A percentile compares a stretch with the other conserved stretches of the same genome.
These are phyloP conservation scores for Plebejus argus DNA, from an alignment of 2,888 invertebrate species.

Conservation along the genomic window DNA sequence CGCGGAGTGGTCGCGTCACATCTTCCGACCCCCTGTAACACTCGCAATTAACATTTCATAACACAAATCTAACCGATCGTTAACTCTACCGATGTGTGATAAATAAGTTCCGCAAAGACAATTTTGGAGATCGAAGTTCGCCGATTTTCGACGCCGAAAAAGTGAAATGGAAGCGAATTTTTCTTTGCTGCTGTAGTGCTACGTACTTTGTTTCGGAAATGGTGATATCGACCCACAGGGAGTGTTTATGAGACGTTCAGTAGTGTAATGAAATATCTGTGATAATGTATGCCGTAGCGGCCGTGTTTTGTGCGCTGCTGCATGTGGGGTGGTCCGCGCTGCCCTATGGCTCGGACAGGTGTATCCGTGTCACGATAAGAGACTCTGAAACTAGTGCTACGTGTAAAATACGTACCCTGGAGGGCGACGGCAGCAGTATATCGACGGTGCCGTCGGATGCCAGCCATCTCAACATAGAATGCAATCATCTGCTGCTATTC, in stretches of 20 bases:
- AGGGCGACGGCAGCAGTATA: slow-evolving; percentile 84
- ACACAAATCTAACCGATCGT: slow-evolving; percentile 61
- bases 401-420: slow-evolving; percentile 86
- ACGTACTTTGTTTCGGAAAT: slow-evolving; percentile 80
- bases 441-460: slow-evolving; percentile 84
- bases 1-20: slow-evolving; percentile 63
- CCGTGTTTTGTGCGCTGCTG: slow-evolving; percentile 77
- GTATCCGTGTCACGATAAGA: slow-evolving; percentile 66
- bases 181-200: slow-evolving; percentile 67
- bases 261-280: slow-evolving; percentile 79
- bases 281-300: slow-evolving; percentile 74
- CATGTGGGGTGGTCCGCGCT: slow-evolving; percentile 78
- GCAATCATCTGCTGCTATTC: slow-evolving; percentile 88
- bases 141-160: slow-evolving; percentile 43
- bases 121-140: slow-evolving; percentile 55
- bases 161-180: slow-evolving; percentile 77
- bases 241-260: slow-evolving; percentile 78
- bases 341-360: slow-evolving; percentile 78
- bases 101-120: slow-evolving; percentile 47
- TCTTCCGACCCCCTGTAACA: slow-evolving; percentile 58
- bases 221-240: slow-evolving; percentile 80
- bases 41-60: slow-evolving; percentile 75
- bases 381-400: slow-evolving; percentile 80
- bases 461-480: slow-evolving; percentile 86
- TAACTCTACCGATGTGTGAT: slow-evolving; percentile 57